A percentile compares a stretch with the other conserved stretches of the same genome.
Conservation (phyloP, 2,113 vertebrate genomes). For the Campylomormyrus tamandua region DNA sequence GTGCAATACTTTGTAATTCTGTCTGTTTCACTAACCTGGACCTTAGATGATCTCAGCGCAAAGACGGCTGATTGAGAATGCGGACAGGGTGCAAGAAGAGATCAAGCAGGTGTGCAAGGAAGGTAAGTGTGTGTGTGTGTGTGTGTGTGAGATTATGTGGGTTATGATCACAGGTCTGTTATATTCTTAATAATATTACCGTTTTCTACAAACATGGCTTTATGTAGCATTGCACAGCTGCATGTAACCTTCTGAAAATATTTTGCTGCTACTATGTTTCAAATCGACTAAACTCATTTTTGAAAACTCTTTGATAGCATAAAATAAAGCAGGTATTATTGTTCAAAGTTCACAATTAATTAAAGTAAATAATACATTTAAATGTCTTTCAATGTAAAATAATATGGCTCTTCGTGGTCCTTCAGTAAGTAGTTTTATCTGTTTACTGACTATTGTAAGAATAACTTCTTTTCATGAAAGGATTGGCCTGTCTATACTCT, state of each 20-base stretch:
- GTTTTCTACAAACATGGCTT: neutral
- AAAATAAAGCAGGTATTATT: neutral
- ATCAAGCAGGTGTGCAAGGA: conserved; percentile 85
- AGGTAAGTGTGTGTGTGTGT: conserved; percentile 41
- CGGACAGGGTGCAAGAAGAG: conserved; percentile 78
- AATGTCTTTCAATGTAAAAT: neutral
- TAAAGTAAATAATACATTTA: neutral
- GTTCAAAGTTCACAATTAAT: neutral
- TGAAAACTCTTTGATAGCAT: neutral
- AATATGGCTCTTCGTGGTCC: neutral
- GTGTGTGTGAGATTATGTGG: too few species aligned
- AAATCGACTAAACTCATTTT: neutral
- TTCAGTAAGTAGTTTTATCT: neutral
- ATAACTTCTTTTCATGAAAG: neutral
- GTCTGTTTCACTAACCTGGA: conserved; percentile 13
- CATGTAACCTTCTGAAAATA: neutral
- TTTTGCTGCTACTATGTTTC: neutral
- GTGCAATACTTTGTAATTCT: neutral
- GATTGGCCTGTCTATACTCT: neutral
- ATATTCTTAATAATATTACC: neutral
- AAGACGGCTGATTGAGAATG: conserved; percentile 81
- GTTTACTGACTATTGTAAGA: neutral
- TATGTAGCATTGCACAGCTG: neutral
- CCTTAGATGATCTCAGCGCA: conserved; percentile 86
- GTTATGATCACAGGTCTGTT: neutral